Evolutionary conservation across 2,888 invertebrate genomes (phyloP).

Genomic region (Erebia epiphron): DNA sequence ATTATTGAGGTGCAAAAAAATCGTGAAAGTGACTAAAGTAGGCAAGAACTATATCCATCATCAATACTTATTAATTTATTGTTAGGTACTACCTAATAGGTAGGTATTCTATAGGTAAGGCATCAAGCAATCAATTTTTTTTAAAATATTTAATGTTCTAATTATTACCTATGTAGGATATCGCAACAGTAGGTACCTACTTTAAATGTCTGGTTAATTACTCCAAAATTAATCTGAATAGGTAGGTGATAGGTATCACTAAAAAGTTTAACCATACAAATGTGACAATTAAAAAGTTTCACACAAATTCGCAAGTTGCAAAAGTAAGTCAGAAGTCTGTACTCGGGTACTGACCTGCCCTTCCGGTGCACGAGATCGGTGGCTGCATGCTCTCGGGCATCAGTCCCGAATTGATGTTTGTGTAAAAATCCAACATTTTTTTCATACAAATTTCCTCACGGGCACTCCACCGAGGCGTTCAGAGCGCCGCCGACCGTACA

Average conservation of each 20-base stretch:
- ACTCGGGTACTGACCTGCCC: slow-evolving; percentile 81
- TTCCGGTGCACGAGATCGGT: slow-evolving; percentile 84
- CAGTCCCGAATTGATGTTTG: slow-evolving; percentile 84
- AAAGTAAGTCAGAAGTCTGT: not conserved
- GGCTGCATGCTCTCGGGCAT: slow-evolving; percentile 83
- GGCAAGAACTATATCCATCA: too few relatives aligned
- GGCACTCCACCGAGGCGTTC: slow-evolving; percentile 48
- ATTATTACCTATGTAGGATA: too few relatives aligned
- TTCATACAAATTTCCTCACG: slow-evolving; percentile 51
- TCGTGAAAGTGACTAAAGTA: too few relatives aligned
- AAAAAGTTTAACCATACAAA: not conserved
- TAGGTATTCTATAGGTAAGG: too few relatives aligned
- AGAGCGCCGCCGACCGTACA: slow-evolving; percentile 57
- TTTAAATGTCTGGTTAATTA: too few relatives aligned
- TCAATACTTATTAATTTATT: too few relatives aligned
- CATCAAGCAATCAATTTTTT: too few relatives aligned
- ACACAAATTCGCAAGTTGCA: slow-evolving; percentile 35
- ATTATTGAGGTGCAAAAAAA: too few relatives aligned
- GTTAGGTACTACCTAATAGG: too few relatives aligned
- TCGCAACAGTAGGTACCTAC: too few relatives aligned
- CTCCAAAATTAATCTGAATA: too few relatives aligned
- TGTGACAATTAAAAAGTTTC: not conserved
- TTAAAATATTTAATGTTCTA: too few relatives aligned
- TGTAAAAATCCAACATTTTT: slow-evolving; percentile 88
- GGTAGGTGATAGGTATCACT: not conserved